Base-by-base conservation (phyloP, 2,113 vertebrate genomes). In the Oceanites oceanicus region DNA sequence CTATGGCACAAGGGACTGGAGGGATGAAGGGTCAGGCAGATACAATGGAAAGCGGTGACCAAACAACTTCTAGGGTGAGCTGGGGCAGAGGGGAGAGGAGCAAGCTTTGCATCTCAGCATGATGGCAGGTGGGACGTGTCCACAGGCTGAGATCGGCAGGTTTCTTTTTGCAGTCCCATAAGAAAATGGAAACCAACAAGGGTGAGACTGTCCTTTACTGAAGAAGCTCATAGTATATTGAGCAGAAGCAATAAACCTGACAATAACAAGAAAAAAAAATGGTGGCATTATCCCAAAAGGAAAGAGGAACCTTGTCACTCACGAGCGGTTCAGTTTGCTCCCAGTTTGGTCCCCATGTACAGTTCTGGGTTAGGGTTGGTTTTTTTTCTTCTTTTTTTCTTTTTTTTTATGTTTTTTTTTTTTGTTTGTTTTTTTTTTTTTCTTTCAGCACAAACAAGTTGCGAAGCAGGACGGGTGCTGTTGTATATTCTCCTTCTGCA, bases 181-280 rank as follows among this genome's bases (percentile, higher is more conserved):
- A 17, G 78, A 82, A 93, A 95, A 83, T 66, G 88, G 94, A 96
- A 72, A 96, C 87, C 94, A 94, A 88, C 70, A 88, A 94, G 89
- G 78, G 63, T 91, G 94, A 93, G 96, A 94, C 82, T 91, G 95
- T 97, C 95, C 94, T 97, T 97, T 97, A 95, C 95, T 89, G 96
- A 97, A 96, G 94, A 97, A 97, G 97, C 96, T 97, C 59, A 5
- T 93, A 97, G 90, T 98, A 98, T 97, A 98, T 15, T 87, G 97
- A 98, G 98, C 97, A 97, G 87, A 98, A 98, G 98, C 96, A 93
- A 94, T 91, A 96, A 97, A 97, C 95, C 97, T 83, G 96, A 96
- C 81, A 93, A 96, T 94, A 94, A 96, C 90, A 97, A 96, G 73
- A 86, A 96, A 97, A 96, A 95, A 97, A 91, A 79, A 94, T 12